Evolutionary conservation across 2,888 invertebrate species (phyloP).

Genomic region (Caenorhabditis doughertyi): DNA sequence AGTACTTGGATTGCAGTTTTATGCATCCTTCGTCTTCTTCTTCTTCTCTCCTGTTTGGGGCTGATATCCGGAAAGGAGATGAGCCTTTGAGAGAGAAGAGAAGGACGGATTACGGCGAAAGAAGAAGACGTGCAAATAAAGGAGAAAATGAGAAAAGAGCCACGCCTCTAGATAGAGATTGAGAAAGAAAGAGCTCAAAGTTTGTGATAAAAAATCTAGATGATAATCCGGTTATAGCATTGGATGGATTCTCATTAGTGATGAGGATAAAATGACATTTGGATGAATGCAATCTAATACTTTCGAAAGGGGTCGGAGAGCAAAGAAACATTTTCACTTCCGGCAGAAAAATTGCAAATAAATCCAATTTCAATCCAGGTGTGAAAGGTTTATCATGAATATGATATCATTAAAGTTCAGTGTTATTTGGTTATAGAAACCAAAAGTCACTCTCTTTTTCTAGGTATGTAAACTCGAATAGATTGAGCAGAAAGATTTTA

Average conservation of each 20-base stretch:
- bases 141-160: constrained; percentile 5
- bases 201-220: constrained; percentile 2
- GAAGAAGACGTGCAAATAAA: constrained; percentile 34
- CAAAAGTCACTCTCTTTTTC: constrained; percentile 4
- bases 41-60: background rate
- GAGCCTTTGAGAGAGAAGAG: constrained; percentile 38
- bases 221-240: constrained; percentile 35
- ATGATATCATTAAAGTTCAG: constrained; percentile 34
- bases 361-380: constrained; percentile 20
- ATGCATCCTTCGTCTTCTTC: constrained; percentile 29
- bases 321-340: constrained; percentile 41
- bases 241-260: constrained; percentile 22
- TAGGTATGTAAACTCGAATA: background rate
- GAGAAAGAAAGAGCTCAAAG: constrained; percentile 23
- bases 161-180: constrained; percentile 14
- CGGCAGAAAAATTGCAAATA: constrained; percentile 9
- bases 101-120: constrained; percentile 39
- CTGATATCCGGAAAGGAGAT: constrained; percentile 54
- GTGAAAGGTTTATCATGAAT: constrained; percentile 10
- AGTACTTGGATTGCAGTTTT: constrained; percentile 58
- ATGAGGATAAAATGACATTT: constrained; percentile 17
- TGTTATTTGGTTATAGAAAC: constrained; percentile 26
- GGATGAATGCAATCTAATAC: background rate
- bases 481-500: background rate
- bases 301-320: constrained; percentile 10